Base-by-base conservation (phyloP, 2,113 vertebrate species). In the Gadus chalcogrammus region DNA sequence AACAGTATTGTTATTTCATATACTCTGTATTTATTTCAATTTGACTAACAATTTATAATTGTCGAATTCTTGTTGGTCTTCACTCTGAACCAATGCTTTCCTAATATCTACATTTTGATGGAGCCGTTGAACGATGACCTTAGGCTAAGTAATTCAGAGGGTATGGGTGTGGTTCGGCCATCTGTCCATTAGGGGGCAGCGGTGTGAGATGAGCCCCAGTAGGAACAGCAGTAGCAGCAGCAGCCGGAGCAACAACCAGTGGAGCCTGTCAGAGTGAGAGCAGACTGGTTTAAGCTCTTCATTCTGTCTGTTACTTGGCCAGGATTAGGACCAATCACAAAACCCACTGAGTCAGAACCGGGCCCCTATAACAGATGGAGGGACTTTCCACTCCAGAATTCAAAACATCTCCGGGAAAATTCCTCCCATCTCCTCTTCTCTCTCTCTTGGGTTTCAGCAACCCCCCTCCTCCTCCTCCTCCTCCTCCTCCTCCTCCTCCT, bases 301-400 rank as follows among this genome's bases (percentile, higher is more conserved):
- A 85, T 93, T 91, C 90, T 82, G 86, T 75, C 62, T 83, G 75
- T 76, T 42, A 24, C 68, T 88, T 73, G 9, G 84, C 83, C 20
- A 66, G 88, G 87, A 93, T 92, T 92, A 91, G 87, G 85, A 82
- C 88, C 88, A 90, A 91, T 88, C 65, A 87, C 87, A 84, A 88
- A 85, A 68, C 61, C 81, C 88, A 90, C 0, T 81, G 92, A 87
- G 83, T 90, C 8, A 63, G 87, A 90, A 92, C 77, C 79, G 81
- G 84, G 78, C 86, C 88, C 83, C 65, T 85, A 89, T 83, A 87
- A 91, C 73, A 82, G 88, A 91, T 86, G 79, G 88, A 81, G 84
- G 85, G 58, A 76, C 81, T 85, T 82, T 2, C 84, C 1, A 84
- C 17, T 85, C 77, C 79, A 90, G 88, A 90, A 92, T 87, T 90